Evolutionary conservation across 2,113 vertebrate species (phyloP), one percentile per base, ranked within the genome.

Genomic region (Rhineura floridana): DNA sequence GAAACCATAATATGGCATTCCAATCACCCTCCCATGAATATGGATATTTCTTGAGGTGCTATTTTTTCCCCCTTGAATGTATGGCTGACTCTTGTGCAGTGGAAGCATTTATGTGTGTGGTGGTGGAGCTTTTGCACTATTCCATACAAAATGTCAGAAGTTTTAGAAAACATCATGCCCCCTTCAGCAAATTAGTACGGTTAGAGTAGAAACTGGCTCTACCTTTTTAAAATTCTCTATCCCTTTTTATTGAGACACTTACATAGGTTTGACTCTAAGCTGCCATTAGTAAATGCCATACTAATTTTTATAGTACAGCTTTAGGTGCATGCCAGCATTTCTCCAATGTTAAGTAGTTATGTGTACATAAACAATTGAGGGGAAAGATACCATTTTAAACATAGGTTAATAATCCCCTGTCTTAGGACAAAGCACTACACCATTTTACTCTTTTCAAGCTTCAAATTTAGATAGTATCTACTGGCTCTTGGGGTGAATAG

Each of bases 381-480:
- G 13, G 19, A 81, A 81, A 39, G 21, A 39, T 81, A 10, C 28
- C 21, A 33, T 67, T 69, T 69, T 33, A 3, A 69, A 69, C 67
- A 69, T 28, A n/a, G 10, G 6, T 39, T 12, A n/a, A 62, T 62
- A 44, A 25, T 23, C n/a, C 36, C n/a, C n/a, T 81, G 55, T 44
- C 63, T 39, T 86, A 78, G 72, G 70, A 48, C 91, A 69, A 79
- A 70, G 65, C 36, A 3, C 50, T 0, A 2, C 84, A 83, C 70
- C 67, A 86, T 88, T 28, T 48, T 50, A 62, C 1, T 70, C 50
- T 89, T 91, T 82, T n/a, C 77, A 89, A 50, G 19, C 80, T 84
- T 73, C 13, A 81, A 88, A 33, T 89, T 83, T 90, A 94, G 52
- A 92, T 73, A 77, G 85, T 92, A 80, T 81, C 89, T 88, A 3